These are phyloP conservation scores for Drosophila sechellia DNA, from an alignment of 1,140 invertebrate species.

Conservation along the genomic window DNA sequence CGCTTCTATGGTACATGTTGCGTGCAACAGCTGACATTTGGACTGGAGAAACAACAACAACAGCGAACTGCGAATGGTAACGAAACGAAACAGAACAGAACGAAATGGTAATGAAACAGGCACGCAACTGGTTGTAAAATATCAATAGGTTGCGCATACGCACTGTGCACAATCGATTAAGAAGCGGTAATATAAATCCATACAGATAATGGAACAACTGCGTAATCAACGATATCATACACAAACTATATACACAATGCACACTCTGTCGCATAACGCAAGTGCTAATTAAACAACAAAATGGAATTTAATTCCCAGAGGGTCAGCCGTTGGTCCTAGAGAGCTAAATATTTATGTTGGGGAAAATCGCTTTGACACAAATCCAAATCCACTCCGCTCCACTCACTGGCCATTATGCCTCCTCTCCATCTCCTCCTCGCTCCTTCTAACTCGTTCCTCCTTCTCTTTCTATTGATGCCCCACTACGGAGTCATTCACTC, in stretches of 20 bases:
- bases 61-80: constrained; percentile 35
- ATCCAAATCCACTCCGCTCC: constrained; percentile 37
- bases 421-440: neutral
- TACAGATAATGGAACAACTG: constrained; percentile 19
- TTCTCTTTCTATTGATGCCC: constrained; percentile 34
- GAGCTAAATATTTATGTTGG: constrained; percentile 19
- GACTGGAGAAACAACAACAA: constrained; percentile 44
- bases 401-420: constrained; percentile 13
- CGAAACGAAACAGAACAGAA: constrained; percentile 2
- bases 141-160: constrained; percentile 62
- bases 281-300: constrained; percentile 58
- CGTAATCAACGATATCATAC: constrained; percentile 63
- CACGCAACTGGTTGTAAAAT: constrained; percentile 2
- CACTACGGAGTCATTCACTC: constrained; percentile 66
- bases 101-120: constrained; percentile 1
- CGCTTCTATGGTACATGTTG: constrained; percentile 79
- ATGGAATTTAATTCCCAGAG: constrained; percentile 19
- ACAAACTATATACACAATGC: neutral
- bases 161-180: constrained; percentile 40
- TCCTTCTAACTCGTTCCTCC: constrained; percentile 14
- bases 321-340: constrained; percentile 11
- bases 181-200: neutral
- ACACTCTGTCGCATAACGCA: constrained; percentile 23
- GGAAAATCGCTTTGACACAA: constrained; percentile 58
- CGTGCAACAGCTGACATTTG: constrained; percentile 77